Evolutionary conservation across 1,140 invertebrate genomes (phyloP).

Genomic region (Eriocheir sinensis): DNA sequence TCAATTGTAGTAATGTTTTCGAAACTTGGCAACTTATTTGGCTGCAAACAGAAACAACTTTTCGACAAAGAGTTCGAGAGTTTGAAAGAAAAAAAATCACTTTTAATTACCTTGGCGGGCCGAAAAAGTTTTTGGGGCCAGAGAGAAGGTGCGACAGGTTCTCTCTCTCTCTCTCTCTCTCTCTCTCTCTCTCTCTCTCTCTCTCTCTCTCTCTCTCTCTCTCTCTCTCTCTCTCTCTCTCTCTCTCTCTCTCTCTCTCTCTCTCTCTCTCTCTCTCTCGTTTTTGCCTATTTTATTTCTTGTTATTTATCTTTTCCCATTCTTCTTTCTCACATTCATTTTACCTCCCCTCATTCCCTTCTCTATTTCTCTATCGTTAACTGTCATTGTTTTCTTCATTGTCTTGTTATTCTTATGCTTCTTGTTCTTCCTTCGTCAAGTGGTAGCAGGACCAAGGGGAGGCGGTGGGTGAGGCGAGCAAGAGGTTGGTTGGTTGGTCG

Average conservation of each 20-base stretch:
- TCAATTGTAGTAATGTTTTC: constrained; percentile 61
- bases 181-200: constrained; percentile 54
- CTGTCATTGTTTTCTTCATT: no score
- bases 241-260: constrained; percentile 57
- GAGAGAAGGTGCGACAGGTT: not conserved
- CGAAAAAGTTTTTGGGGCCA: not conserved
- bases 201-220: constrained; percentile 57
- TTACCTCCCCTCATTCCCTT: no score
- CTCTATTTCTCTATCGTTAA: no score
- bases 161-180: constrained; percentile 40
- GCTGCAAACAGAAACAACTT: constrained; percentile 66
- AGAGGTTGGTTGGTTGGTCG: not conserved
- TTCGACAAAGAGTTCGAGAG: constrained; percentile 55
- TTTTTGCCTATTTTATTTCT: no score
- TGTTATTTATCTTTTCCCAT: no score
- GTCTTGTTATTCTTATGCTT: no score
- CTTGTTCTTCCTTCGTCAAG: no score
- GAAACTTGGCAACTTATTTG: constrained; percentile 64
- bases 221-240: constrained; percentile 58
- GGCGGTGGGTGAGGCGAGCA: not conserved
- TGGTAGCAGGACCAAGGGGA: not conserved
- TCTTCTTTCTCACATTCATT: no score
- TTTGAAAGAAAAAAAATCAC: constrained; percentile 55
- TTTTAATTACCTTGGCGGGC: constrained; percentile 48
- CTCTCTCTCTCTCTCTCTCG: not conserved